Percentiles rank a stretch among this genome's conserved stretches.
phyloP scores from a whole-genome alignment of 2,888 invertebrate species.

The Xestia ashworthii region DNA sequence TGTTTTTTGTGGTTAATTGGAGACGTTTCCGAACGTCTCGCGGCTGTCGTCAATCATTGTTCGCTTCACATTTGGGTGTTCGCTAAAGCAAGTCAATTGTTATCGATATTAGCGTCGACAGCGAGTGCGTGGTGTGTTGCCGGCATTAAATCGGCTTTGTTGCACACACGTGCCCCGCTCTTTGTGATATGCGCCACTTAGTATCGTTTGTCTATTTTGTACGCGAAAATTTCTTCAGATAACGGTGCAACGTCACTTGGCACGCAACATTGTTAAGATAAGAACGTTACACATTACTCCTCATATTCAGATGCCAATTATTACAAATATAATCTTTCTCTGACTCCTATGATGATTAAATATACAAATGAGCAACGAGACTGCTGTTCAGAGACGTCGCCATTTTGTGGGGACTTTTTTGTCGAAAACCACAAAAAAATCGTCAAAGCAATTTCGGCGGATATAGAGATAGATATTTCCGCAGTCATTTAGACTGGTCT shows the following conservation, averaged over 20 bases:
- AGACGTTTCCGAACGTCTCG: constrained; percentile 31
- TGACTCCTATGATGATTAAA: constrained; percentile 26
- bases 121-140: constrained; percentile 33
- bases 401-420: constrained; percentile 19
- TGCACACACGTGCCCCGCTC: constrained; percentile 59
- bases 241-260: constrained; percentile 57
- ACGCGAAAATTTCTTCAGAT: constrained; percentile 67
- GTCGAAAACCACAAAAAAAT: constrained; percentile 27
- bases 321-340: constrained; percentile 41
- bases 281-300: constrained; percentile 40
- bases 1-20: constrained; percentile 69
- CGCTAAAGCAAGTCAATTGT: constrained; percentile 62
- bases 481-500: constrained; percentile 16
- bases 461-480: constrained; percentile 30
- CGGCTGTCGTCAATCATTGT: constrained; percentile 60
- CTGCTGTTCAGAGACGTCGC: constrained; percentile 9
- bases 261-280: constrained; percentile 58
- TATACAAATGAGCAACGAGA: constrained; percentile 33
- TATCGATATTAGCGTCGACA: constrained; percentile 62
- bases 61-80: constrained; percentile 45
- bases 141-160: constrained; percentile 58
- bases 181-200: constrained; percentile 62
- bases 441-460: constrained; percentile 17
- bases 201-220: constrained; percentile 65
- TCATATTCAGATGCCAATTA: constrained; percentile 21